phyloP scores from a whole-genome alignment of 2,888 invertebrate species.

The Buathra laborator region DNA sequence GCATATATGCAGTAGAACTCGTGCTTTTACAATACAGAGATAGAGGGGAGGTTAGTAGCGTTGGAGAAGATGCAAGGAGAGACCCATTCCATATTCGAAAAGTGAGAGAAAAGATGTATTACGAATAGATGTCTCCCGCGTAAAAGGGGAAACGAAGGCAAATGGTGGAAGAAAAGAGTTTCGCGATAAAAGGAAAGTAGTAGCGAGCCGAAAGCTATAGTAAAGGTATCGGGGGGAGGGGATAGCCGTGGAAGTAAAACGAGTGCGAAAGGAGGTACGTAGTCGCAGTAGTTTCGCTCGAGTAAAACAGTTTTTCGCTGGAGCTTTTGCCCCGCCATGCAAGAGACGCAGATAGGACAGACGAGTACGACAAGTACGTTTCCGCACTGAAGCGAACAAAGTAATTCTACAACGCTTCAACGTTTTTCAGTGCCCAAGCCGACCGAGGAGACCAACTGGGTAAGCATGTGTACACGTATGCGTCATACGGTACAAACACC shows the following conservation, averaged over 20 bases:
- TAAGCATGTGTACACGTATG: slow-evolving; percentile 15
- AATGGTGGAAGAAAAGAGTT: slow-evolving; percentile 52
- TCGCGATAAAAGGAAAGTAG: slow-evolving; percentile 60
- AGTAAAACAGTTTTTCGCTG: slow-evolving; percentile 57
- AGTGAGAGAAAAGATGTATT: slow-evolving; percentile 20
- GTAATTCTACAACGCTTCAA: slow-evolving; percentile 61
- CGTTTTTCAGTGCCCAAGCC: slow-evolving; percentile 25
- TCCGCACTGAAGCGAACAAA: slow-evolving; percentile 61
- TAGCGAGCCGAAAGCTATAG: neutral
- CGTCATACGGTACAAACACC: slow-evolving; percentile 11
- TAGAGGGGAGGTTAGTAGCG: neutral
- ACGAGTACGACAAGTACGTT: slow-evolving; percentile 46
- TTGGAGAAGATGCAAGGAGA: neutral
- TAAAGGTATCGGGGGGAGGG: neutral
- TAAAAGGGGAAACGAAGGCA: slow-evolving; percentile 41
- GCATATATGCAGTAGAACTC: neutral
- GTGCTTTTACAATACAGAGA: neutral
- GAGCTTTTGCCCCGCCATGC: neutral
- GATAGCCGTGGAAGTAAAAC: neutral
- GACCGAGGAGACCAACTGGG: neutral
- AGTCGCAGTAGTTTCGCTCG: slow-evolving; percentile 58
- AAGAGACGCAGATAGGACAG: neutral
- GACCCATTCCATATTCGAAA: neutral
- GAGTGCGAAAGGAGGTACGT: neutral
- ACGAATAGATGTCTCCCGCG: slow-evolving; percentile 53